Evolutionary conservation across 2,888 invertebrate species (phyloP), one percentile per base, ranked within the genome.

Genomic region (Fragum sueziense): DNA sequence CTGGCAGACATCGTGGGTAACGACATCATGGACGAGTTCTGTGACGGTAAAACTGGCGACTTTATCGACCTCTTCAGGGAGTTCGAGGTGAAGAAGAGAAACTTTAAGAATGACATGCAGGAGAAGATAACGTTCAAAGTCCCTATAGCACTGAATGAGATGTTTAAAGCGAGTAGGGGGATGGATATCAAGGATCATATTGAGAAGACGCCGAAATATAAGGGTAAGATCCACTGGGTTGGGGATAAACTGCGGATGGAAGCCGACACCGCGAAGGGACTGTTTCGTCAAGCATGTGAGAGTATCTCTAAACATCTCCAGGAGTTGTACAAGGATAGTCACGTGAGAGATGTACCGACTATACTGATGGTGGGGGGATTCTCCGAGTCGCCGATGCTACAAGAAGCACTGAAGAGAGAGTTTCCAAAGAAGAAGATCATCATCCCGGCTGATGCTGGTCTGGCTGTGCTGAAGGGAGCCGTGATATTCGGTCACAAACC

Each of bases 331-430:
- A 27, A 51, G 0, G 67, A 78, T 4, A 65, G 52, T 27, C 51
- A 70, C 9, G 73, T 84, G 51, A 71, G 37, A 22, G 77, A 77
- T 62, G 84, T 86, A 20, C 54, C 71, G 7, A 82, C 80, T 1
- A 71, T 86, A 11, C 62, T 86, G 17, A 82, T 86, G 85, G 86
- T 85, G 14, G 86, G 86, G 1, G 86, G 86, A 20, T 86, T 85
- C 62, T 85, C 85, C n/a, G 86, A 84, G 41, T 86, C 81, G 14
- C 52, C 65, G 27, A 61, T 85, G 22, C 52, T 86, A 37, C 86
- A 85, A 51, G 71, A 76, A 25, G 67, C 72, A 14, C 57, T 86
- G 1, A 83, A 70, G 57, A 29, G 72, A 20, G 54, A 61, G 4
- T 79, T 86, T 22, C 70, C 72, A 3, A 29, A 77, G n/a, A 80